Base-by-base conservation (phyloP, 2,888 invertebrate genomes). In the Drosophila vallismaia region DNA sequence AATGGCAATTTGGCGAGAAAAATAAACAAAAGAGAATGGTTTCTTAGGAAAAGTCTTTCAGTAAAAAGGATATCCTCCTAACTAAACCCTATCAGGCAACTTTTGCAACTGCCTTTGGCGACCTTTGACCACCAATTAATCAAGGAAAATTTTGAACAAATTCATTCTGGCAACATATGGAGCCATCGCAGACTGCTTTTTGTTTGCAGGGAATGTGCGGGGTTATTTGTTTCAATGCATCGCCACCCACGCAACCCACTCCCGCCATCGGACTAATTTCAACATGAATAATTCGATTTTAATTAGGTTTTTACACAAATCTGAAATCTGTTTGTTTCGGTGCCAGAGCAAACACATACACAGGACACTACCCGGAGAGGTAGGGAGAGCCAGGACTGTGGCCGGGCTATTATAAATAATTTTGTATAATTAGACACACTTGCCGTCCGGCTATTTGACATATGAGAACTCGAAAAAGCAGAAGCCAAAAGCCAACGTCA, bases 121-220 rank as follows among this genome's bases (percentile, higher is more conserved):
- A 84, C 84, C 86, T 84, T 86, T 84, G 84, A 86, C 85, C 86
- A 84, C 85, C 86, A 85, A 85, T 85, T 85, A 85, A 85, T 85
- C 85, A 85, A 83, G 74, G 76, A 62, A 72, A 72, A 81, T 77
- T 77, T 85, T 84, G 49, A 86, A 81, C 86, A 81, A 84, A 85
- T 86, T 86, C 81, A 79, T 85, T 79, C 72, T 69, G 81, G 85
- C 81, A 79, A 81, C 85, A 85, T 76, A 85, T 85, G 84, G 81
- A 73, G 69, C 46, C 44, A 40, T 31, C 51, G 50, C 73, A 82
- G 84, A 77, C 82, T 71, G 75, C 71, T 82, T 79, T 84, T 82
- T 84, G 85, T 74, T 52, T 58, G 54, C 51, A 19, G 1, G 2
- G 36, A 45, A 51, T 66, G 66, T 46, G 50, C 62, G 56, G 52